Base-by-base conservation (phyloP, 2,888 invertebrate species). In the Amiota communis region DNA sequence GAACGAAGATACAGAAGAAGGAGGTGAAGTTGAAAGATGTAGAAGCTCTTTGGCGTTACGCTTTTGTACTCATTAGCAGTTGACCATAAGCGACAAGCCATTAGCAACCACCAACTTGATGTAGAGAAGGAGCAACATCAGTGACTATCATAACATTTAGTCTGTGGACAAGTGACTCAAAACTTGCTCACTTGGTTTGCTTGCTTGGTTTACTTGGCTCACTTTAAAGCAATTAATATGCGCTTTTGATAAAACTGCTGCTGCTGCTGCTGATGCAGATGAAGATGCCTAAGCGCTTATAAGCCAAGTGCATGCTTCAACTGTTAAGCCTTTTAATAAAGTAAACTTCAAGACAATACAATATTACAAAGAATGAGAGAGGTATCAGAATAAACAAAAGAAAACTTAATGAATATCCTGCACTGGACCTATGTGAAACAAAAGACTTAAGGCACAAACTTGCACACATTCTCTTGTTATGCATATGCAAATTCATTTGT, bases 31-130 rank as follows among this genome's bases (percentile, higher is more conserved):
- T 6, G n/a, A 6, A 11, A 20, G 17, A 59, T 11, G 59, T 17
- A 17, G 23, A 23, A 36, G 36, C 59, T 63, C 65, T 65, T 20
- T 20, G 51, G 78, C 82, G 84, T 84, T 85, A 86, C 81, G 85
- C 86, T 84, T 83, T 86, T 84, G 80, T 80, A 81, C 86, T 86
- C 86, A 86, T 86, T 86, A 86, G 86, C 85, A 84, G 75, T 74
- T 75, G 74, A 75, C 65, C 74, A 74, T 71, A 74, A 75, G 75
- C 73, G 79, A 77, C 78, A 77, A 75, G 76, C 76, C 79, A 77
- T 78, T 80, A 76, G 76, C 56, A 53, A 59, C 10, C 15, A 20
- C 15, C 59, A 17, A 23, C 23, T 51, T 36, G 36, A 36, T 2
- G 36, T 23, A 68, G 72, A 72, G 73, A 77, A 75, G 61, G 59